Base-by-base conservation (phyloP, 2,888 invertebrate species). In the Zhengitettix transpicula region DNA sequence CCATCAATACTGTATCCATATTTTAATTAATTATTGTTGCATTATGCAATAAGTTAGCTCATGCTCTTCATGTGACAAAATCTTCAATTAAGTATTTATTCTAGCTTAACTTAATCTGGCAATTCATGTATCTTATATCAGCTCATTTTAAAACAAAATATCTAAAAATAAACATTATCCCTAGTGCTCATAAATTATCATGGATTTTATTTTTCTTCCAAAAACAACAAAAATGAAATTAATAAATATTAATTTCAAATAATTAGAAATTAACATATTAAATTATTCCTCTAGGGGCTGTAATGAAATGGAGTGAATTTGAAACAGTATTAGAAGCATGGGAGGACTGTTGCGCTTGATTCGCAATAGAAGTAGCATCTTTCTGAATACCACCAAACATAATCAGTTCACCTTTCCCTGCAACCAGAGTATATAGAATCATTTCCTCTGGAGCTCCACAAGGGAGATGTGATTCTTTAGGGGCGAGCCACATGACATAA, bases 351-450 rank as follows among this genome's bases (percentile, higher is more conserved):
- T 62, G 69, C 28, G 65, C 63, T 14, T 61, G 63, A 3, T 61
- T 59, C 14, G 62, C 62, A 41, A 66, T 60, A 16, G 65, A 79
- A 63, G 78, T 77, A 60, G 81, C 79, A 71, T 89, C 87, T 71
- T 89, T 90, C 67, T 87, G 85, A 65, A 96, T 90, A 61, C 96
- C 97, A n/a, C 96, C 96, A 76, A 97, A 96, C 80, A 97, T 86
- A 58, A 97, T 85, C 41, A 97, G 74, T 76, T 97, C 96, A 12
- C 91, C 91, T 70, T 91, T 87, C 14, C 94, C 96, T 64, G 86
- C 82, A 9, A 93, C 86, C 67, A 96, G 78, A 42, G 92, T 87
- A 71, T 95, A 95, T 68, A 95, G 80, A 65, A 95, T 88, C 56
- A 92, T 82, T 70, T 95, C 91, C 70, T 93, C 91, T 0, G 96